phyloP scores from a whole-genome alignment of 2,888 invertebrate genomes.

The Eristalis pertinax region DNA sequence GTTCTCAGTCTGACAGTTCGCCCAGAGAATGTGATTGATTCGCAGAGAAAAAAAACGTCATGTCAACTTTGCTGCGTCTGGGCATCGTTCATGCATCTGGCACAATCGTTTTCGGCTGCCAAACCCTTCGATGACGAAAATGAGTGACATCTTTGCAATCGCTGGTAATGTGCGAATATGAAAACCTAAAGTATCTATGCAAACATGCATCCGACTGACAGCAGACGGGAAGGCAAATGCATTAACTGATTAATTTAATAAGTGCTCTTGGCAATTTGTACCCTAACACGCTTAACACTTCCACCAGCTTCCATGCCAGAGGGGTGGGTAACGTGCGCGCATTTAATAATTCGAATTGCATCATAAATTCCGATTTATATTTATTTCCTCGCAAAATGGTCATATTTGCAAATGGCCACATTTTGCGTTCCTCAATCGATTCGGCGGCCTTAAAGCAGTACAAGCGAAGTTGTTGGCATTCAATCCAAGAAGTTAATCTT shows the following conservation, averaged over 20 bases:
- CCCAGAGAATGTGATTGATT: too few species aligned
- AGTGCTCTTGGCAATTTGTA: constrained; percentile 41
- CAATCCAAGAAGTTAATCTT: constrained; percentile 54
- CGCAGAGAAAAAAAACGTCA: too few species aligned
- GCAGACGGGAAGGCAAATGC: constrained; percentile 18
- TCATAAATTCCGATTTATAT: constrained; percentile 62
- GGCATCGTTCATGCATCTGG: too few species aligned
- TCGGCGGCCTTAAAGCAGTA: background rate
- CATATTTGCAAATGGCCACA: constrained; percentile 60
- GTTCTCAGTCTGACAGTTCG: too few species aligned
- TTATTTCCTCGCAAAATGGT: constrained; percentile 42
- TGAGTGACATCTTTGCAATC: background rate
- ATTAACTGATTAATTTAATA: constrained; percentile 61
- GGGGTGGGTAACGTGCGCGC: constrained; percentile 28
- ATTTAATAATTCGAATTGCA: constrained; percentile 60
- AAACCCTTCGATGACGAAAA: background rate
- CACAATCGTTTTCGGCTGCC: too few species aligned
- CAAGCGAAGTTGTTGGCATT: background rate
- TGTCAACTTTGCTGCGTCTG: too few species aligned
- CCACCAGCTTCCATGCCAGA: background rate
- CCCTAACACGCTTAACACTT: constrained; percentile 31
- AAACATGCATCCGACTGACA: background rate
- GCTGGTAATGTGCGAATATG: background rate
- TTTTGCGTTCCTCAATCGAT: background rate
- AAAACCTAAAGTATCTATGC: constrained; percentile 31